phyloP scores from a whole-genome alignment of 2,113 vertebrate genomes.

The Chinchilla lanigera region DNA sequence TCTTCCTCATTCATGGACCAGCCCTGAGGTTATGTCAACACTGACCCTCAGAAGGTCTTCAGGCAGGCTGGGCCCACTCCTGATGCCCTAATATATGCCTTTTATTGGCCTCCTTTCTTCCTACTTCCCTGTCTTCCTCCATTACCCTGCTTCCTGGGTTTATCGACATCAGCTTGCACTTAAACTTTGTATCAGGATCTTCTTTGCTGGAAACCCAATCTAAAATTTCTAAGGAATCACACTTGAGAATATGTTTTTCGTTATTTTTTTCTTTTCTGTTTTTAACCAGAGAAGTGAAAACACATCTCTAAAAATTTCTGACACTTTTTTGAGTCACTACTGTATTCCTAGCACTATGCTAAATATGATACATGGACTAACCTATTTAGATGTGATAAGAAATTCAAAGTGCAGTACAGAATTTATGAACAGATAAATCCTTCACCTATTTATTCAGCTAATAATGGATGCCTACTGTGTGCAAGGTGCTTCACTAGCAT shows the following conservation, averaged over 20 bases:
- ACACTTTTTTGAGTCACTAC: not conserved
- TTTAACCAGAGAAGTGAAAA: not conserved
- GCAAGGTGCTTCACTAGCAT: not conserved
- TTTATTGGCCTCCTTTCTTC: not conserved
- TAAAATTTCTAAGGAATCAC: not conserved
- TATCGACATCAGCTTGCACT: not conserved
- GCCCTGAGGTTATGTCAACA: not conserved
- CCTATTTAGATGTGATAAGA: not conserved
- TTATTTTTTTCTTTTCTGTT: not conserved
- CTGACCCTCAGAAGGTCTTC: not conserved
- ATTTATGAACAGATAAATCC: not conserved
- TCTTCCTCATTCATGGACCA: not conserved
- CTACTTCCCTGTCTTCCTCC: not conserved
- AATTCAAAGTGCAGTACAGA: not conserved
- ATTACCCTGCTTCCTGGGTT: not conserved
- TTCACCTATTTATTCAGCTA: not conserved
- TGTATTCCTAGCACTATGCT: not conserved
- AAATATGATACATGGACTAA: not conserved
- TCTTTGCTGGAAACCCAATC: not conserved
- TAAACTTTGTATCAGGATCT: not conserved
- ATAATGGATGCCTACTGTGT: not conserved
- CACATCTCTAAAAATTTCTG: not conserved
- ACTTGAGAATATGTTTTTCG: not conserved
- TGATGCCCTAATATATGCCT: not conserved
- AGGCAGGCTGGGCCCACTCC: not conserved